Evolutionary conservation across 1,140 invertebrate genomes (phyloP), one percentile per base, ranked within the genome.

Genomic region (Drosophila obscura): DNA sequence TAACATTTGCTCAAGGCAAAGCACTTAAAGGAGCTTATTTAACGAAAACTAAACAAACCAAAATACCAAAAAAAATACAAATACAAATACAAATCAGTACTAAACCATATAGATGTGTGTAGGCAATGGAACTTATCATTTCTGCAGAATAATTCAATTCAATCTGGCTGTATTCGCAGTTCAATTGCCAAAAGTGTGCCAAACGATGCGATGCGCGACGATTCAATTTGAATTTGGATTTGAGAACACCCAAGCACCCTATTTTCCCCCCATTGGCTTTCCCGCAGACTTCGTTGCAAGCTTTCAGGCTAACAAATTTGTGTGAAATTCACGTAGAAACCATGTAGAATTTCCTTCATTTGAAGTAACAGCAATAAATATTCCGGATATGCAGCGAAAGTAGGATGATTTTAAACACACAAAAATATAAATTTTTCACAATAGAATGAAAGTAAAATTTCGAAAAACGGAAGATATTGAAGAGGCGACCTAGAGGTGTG

Each of bases 1-100:
- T 71, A 69, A 71, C 65, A 71, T 69, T 71, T 71, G 67, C 67
- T 71, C 67, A 71, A 69, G 45, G 67, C 67, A 71, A 71, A 75
- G 72, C 72, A 75, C 72, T 77, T 77, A 62, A 76, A 77, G 74
- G 82, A 87, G 82, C 82, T 87, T 87, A 87, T 87, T 88, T 88
- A 88, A 75, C 59, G 46, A 72, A 59, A 69, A 68, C 28, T 57
- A 58, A 43, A 60, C 24, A 45, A 48, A 52, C 24, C 9, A 52
- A 73, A 22, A 48, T n/a, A 44, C 50, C 35, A 44, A 57, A 24
- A 59, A 50, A 43, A 59, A 19, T 31, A 16, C 28, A 57, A 73
- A 73, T 50, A 28, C 51, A 57, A 72, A 50, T 50, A 45, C 67
- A 64, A 65, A 73, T 48, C 39, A 59, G 48, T 51, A 66, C 55